Base-by-base conservation (phyloP, 2,797 vertebrate species). In the Rhynchonycteris naso region DNA sequence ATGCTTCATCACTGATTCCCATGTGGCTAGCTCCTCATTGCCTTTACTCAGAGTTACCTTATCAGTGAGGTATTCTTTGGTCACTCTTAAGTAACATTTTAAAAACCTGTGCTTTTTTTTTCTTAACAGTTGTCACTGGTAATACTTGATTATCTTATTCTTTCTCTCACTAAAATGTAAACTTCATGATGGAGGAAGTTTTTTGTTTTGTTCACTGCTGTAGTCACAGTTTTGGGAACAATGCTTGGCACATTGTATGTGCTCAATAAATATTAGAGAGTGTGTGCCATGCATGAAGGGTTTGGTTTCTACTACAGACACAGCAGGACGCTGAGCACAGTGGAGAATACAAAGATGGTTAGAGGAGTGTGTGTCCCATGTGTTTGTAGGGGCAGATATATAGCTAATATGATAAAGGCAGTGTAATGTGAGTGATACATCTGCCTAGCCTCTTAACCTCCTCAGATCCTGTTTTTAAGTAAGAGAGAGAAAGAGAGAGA, bases 21-120 rank as follows among this genome's bases (percentile, higher is more conserved):
- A 68, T 24, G 18, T 88, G 66, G 59, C 35, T 85, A 71, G 28
- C 22, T 88, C n/a, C 66, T 63, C 87, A 72, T 26, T 81, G 85
- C n/a, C 43, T 92, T 79, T 83, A 56, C 52, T 66, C 11, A 83
- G 43, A 87, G 58, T 95, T 82, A 95, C 16, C 21, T 76, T 82
- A 38, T 79, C 30, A 12, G 13, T 76, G n/a, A 82, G 38, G 2
- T 79, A 50, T 74, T 94, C 58, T 86, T 56, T 81, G 61, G 30
- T 65, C 56, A 52, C 4, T 82, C 33, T 47, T 87, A 50, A 0
- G 21, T 88, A 88, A 83, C 90, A n/a, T 87, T 86, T 92, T 33
- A 87, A 84, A 94, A 90, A 69, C 24, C 24, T 75, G 22, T 88
- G 18, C 4, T 19, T 63, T 88, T n/a, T 89, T 76, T 38, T 88